Evolutionary conservation across 2,888 invertebrate species (phyloP), one percentile per base, ranked within the genome.

Genomic region (Lissocephala sabroskyi): DNA sequence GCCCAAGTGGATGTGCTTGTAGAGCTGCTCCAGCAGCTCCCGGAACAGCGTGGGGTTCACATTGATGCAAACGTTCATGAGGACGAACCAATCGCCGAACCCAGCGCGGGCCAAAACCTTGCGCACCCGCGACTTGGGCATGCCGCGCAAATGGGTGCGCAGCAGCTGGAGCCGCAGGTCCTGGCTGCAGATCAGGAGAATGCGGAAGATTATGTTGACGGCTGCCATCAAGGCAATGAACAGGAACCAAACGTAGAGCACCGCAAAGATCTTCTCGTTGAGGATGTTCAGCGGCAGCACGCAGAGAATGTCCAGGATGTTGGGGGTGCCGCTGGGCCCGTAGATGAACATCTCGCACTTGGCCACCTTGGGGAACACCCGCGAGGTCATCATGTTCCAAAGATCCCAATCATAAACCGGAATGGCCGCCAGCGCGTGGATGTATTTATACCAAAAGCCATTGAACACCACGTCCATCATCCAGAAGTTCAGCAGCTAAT

Each of bases 261-360:
- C 86, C 1, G 90, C 86, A 63, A 91, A 92, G 56, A 93, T 88
- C 79, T 93, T 93, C 78, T 93, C 93, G 70, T 93, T 92, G 33
- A 93, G 88, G 57, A 92, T 89, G 75, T 93, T 93, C 13, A 93
- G 74, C 0, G 93, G 90, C 5, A 93, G 84, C 7, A 93, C 87
- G 65, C 93, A 93, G 0, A 93, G 85, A 6, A 63, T 92, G 79
- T 95, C 95, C 82, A 92, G 90, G 56, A 89, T 88, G 83, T 94
- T 92, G 42, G 94, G 90, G 1, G 91, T 88, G 1, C 95, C 95
- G 2, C 93, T 91, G 0, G 93, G 89, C 84, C 95, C 95, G 83
- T 90, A 95, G 80, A 93, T 92, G 85, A 92, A 91, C 86, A 95
- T 95, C 42, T 89, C 89, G 83, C 95, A 96, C 83, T 95, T 96